Conservation (phyloP, 2,888 invertebrate species). For the Lithophane ornitopus region DNA sequence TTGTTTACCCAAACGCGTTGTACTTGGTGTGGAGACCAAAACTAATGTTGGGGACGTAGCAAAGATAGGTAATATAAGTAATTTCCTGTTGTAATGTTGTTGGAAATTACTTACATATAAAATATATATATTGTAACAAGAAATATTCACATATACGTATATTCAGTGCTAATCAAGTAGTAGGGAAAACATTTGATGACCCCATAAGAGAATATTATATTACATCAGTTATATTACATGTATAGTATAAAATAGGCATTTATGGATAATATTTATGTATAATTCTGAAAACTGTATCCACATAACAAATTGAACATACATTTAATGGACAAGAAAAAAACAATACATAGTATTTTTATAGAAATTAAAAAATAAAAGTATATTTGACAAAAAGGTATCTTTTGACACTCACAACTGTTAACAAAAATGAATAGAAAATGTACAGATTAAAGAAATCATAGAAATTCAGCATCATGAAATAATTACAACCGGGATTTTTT, state of each 20-base stretch:
- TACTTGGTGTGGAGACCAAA: slow-evolving; percentile 79
- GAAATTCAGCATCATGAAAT: neutral
- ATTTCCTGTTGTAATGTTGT: slow-evolving; percentile 64
- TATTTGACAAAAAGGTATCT: neutral
- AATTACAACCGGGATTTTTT: neutral
- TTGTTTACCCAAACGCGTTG: slow-evolving; percentile 81
- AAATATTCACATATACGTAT: slow-evolving; percentile 61
- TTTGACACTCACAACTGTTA: neutral
- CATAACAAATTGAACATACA: neutral
- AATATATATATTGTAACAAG: slow-evolving; percentile 45
- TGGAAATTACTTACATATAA: slow-evolving; percentile 66
- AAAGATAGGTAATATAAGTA: slow-evolving; percentile 39
- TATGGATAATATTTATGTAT: slow-evolving; percentile 35
- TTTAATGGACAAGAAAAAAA: slow-evolving; percentile 1
- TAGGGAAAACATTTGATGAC: slow-evolving; percentile 55
- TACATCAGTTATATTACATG: slow-evolving; percentile 57
- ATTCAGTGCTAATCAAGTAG: slow-evolving; percentile 59
- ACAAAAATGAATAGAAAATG: slow-evolving; percentile 5
- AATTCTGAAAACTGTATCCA: slow-evolving; percentile 16
- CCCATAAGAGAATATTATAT: slow-evolving; percentile 58
- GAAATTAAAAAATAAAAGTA: neutral
- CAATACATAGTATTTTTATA: neutral
- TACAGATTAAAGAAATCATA: neutral
- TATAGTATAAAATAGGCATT: slow-evolving; percentile 50
- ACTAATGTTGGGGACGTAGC: slow-evolving; percentile 56